Evolutionary conservation across 2,797 vertebrate species (phyloP).

Genomic region (Hapalemur alaotrensis): DNA sequence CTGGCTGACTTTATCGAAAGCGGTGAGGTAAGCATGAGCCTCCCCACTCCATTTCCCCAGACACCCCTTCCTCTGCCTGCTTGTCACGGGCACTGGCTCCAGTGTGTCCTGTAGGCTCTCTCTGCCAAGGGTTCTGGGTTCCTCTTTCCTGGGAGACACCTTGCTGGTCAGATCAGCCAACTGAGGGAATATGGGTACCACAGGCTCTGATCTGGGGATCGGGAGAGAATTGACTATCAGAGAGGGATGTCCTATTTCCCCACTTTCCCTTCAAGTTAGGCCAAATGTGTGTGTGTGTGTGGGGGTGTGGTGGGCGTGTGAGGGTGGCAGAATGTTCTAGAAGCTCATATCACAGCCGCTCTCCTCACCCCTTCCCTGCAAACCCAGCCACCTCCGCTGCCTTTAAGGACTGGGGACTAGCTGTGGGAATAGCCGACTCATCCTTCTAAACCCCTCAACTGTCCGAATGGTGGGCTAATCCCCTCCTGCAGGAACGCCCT

Average conservation of each 20-base stretch:
- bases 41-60: not conserved
- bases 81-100: not conserved
- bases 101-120: not conserved
- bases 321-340: conserved; percentile 29
- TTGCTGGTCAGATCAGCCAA: not conserved
- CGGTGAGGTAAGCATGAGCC: not conserved
- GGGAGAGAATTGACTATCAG: not conserved
- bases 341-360: not conserved
- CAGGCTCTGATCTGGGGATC: not conserved
- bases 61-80: not conserved
- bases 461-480: conserved; percentile 52
- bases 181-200: not conserved
- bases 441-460: conserved; percentile 11
- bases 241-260: not conserved
- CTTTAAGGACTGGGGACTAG: not conserved
- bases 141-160: not conserved
- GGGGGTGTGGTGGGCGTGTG: not conserved
- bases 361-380: not conserved
- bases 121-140: not conserved
- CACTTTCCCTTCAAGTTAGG: not conserved
- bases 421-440: conserved; percentile 6
- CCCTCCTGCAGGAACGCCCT: not conserved
- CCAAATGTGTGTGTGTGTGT: not conserved
- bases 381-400: not conserved
- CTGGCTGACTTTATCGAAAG: conserved; percentile 7